Evolutionary conservation across 1,140 invertebrate genomes (phyloP).

Genomic region (Phortica variegata): DNA sequence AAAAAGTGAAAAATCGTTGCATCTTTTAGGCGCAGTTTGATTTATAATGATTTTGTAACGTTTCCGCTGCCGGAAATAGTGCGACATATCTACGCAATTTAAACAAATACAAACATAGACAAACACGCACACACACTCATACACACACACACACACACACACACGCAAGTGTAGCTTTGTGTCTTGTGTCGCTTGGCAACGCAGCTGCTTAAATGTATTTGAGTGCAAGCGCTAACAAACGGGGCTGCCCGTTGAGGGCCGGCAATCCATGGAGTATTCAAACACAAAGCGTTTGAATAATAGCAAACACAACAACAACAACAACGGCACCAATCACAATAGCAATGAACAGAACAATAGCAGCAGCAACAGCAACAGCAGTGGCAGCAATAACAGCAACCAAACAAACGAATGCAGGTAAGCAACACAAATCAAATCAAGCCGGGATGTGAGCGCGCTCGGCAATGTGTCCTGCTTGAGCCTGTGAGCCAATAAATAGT

Average conservation of each 20-base stretch:
- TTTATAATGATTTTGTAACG: too few species aligned
- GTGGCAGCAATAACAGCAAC: too few species aligned
- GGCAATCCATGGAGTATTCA: constrained; percentile 57
- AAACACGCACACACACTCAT: too few species aligned
- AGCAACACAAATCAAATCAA: constrained; percentile 11
- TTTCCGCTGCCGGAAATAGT: too few species aligned
- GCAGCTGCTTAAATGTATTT: constrained; percentile 57
- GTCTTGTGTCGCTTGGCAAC: constrained; percentile 11
- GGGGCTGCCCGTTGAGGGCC: constrained; percentile 57
- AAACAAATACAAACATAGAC: too few species aligned
- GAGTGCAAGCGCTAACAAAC: constrained; percentile 39
- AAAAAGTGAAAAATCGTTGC: constrained; percentile 23
- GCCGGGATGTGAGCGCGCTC: too few species aligned
- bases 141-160: too few species aligned
- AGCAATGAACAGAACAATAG: not conserved
- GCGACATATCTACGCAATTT: too few species aligned
- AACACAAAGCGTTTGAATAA: constrained; percentile 49
- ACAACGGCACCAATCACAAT: too few species aligned
- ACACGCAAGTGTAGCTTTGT: constrained; percentile 6
- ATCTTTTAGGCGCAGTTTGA: constrained; percentile 48
- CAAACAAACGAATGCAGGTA: not conserved
- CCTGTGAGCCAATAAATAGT: too few species aligned
- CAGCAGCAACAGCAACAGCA: constrained; percentile 12
- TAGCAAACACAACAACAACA: too few species aligned
- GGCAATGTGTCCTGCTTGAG: too few species aligned